Conservation (phyloP, 2,888 invertebrate genomes). For the Tridacna gigas region DNA sequence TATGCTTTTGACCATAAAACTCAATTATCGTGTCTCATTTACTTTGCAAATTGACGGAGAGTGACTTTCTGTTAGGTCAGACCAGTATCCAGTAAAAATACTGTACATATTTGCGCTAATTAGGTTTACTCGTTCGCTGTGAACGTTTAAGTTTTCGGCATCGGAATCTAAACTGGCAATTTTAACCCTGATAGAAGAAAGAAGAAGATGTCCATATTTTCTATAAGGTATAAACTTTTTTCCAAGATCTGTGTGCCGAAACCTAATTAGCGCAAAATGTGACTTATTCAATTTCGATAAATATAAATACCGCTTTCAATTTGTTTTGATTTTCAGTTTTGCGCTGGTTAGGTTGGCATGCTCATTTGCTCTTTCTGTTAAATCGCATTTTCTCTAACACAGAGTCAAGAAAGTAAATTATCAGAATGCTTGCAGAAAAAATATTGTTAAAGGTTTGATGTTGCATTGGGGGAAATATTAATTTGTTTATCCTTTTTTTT, state of each 20-base stretch:
- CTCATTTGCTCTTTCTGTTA: too few relatives aligned
- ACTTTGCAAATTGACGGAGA: too few relatives aligned
- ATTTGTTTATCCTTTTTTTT: too few relatives aligned
- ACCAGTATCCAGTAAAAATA: background rate
- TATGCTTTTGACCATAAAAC: too few relatives aligned
- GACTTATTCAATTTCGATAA: background rate
- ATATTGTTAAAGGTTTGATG: too few relatives aligned
- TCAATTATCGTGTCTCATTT: too few relatives aligned
- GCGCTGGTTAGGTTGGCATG: constrained; percentile 14
- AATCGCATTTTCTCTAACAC: too few relatives aligned
- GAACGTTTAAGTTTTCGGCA: background rate
- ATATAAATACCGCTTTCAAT: background rate
- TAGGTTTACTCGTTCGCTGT: background rate
- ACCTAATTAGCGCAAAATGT: constrained; percentile 42
- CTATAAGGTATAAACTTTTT: constrained; percentile 24
- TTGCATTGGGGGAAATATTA: too few relatives aligned
- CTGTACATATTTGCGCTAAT: constrained; percentile 30
- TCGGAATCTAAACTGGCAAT: background rate
- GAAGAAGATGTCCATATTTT: constrained; percentile 24
- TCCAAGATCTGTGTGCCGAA: background rate
- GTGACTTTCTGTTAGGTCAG: too few relatives aligned
- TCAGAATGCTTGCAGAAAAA: too few relatives aligned
- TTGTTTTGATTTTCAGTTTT: background rate
- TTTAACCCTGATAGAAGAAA: background rate
- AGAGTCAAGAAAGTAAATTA: too few relatives aligned